Evolutionary conservation across 53 echinoderm and acorn worm genomes (phyloP), one percentile per base, ranked within the genome.

Genomic region (Zoroaster sp.): DNA sequence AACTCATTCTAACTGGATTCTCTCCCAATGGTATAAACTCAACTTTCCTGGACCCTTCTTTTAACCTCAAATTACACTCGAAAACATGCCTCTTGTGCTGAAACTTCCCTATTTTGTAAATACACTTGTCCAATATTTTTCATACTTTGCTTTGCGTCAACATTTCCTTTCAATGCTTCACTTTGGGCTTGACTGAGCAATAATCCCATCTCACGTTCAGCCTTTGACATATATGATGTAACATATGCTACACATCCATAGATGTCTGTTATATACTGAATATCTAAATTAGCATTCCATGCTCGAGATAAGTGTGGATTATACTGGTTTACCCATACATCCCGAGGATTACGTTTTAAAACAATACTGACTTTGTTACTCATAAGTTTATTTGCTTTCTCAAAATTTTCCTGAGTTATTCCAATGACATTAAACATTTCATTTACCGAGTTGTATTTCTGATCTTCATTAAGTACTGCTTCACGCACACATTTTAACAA

Each of bases 281-380:
- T 55, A 73, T 93, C 87, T 63, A 90, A 87, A 45, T 90, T 87
- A 0, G 85, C 93, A 79, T 93, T 92, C 93, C 92, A 89, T 12
- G 76, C 63, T 30, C 88, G 30, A 15, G 83, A 17, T 17, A 88
- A 83, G 32, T 71, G 30, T 59, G 87, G 90, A 87, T 93, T 93
- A 45, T 86, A 93, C 12, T 90, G 54, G 78, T 93, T 93, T 7
- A 93, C 74, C 93, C 93, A 93, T 52, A 49, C 74, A 40, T 89
- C 93, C 40, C 41, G 33, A 35, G 65, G 72, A 15, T 82, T 44
- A 23, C 93, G 79, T 46, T 63, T 78, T 7, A 93, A 69, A 49
- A 91, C 17, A 21, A 90, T 66, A 40, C 52, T 90, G 30, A 72
- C 31, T 69, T 91, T 77, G 18, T 39, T 44, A 18, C 73, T 54